Evolutionary conservation across 2,888 invertebrate species (phyloP), one percentile per base, ranked within the genome.

Genomic region (Rhorus exstirpatorius): DNA sequence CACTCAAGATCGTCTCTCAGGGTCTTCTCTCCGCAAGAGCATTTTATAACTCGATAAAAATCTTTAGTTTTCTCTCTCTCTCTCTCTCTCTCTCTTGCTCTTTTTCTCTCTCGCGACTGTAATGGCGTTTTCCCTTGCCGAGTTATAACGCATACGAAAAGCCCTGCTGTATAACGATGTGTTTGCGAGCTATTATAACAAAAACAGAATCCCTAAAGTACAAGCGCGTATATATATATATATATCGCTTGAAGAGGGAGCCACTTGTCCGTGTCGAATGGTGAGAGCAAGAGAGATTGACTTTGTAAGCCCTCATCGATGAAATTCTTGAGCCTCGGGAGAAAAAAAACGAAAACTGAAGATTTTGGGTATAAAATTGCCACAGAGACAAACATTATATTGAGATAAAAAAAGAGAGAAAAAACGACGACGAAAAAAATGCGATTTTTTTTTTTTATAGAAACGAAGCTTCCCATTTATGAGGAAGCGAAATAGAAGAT

Each of bases 41-140:
- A 70, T 74, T 77, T 82, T 82, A 82, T 78, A 78, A 74, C 44
- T 74, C 78, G 78, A 82, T 82, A 75, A 82, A 78, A 78, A 82
- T 82, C 74, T 72, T 63, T 24, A 44, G 49, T 53, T 70, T 31
- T 60, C 68, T 68, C 60, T 44, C 19, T 71, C 51, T 70, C 35
- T 31, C 21, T 49, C 10, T 65, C 10, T 38, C 17, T 24, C 46
- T 14, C 31, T 24, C 41, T 51, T 19, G 6, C 10, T 46, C 26
- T n/a, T n/a, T n/a, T 17, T 19, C 21, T 24, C 14, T 55, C 6
- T n/a, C 44, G 24, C n/a, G 10, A n/a, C 55, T 0, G 12, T 14
- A 58, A 49, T 49, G 31, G 35, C 44, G 31, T 24, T 55, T 35
- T 65, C 55, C 38, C 51, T 72, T n/a, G 35, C 63, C 21, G 35